phyloP scores from a whole-genome alignment of 1,140 invertebrate genomes.

The Aphaenogaster ashmeadi region DNA sequence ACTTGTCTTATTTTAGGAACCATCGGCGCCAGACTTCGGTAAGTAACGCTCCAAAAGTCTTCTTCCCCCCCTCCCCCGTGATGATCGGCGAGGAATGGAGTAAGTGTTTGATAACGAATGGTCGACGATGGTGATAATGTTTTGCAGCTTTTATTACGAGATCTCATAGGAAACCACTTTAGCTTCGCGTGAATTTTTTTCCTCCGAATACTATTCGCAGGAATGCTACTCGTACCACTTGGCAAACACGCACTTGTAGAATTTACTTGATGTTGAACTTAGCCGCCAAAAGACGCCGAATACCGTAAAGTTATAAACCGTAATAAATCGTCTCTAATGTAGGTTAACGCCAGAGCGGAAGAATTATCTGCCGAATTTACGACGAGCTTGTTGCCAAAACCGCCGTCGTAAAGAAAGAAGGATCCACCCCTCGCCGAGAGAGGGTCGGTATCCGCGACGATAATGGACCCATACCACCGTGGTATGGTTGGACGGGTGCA shows the following conservation, averaged over 20 bases:
- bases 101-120: conserved; percentile 53
- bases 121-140: conserved; percentile 31
- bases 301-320: conserved; percentile 67
- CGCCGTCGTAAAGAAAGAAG: conserved; percentile 66
- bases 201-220: neutral
- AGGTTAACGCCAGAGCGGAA: conserved; percentile 69
- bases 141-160: neutral
- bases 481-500: conserved; percentile 17
- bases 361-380: conserved; percentile 78
- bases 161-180: neutral
- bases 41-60: neutral
- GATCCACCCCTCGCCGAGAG: conserved; percentile 10
- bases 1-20: conserved; percentile 12
- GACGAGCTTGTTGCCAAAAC: conserved; percentile 77
- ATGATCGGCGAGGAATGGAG: neutral
- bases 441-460: conserved; percentile 61
- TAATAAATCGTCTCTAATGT: conserved; percentile 75
- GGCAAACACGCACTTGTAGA: conserved; percentile 57
- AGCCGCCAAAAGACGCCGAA: conserved; percentile 44
- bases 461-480: conserved; percentile 67
- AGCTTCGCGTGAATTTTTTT: neutral
- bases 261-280: conserved; percentile 45
- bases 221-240: conserved; percentile 49
- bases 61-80: neutral
- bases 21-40: neutral